Conservation (phyloP, 1,140 invertebrate genomes). For the Lanistes nyassanus region DNA sequence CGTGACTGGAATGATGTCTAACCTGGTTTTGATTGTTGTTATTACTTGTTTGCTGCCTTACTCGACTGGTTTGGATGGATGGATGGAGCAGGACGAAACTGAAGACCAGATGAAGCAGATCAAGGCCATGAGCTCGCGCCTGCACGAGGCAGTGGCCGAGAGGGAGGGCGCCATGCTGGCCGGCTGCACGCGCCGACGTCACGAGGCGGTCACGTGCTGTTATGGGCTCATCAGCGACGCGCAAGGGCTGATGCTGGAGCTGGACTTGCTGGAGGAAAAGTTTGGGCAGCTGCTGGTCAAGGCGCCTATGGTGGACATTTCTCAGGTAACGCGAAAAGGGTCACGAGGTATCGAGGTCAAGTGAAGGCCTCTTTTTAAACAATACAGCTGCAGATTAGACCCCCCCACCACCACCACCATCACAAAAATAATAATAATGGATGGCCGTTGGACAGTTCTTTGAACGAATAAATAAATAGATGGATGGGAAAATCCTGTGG, state of each 20-base stretch:
- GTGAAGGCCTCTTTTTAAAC: too few relatives aligned
- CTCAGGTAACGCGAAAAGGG: too few relatives aligned
- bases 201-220: conserved; percentile 31
- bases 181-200: conserved; percentile 13
- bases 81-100: conserved; percentile 26
- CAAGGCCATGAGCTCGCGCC: conserved; percentile 23
- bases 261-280: conserved; percentile 33
- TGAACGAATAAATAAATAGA: too few relatives aligned
- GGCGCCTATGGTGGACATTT: conserved; percentile 18
- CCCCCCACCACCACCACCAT: too few relatives aligned
- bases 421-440: too few relatives aligned
- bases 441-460: too few relatives aligned
- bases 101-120: conserved; percentile 34
- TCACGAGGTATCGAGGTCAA: too few relatives aligned
- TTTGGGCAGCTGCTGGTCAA: conserved; percentile 20
- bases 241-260: conserved; percentile 24
- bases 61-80: neutral
- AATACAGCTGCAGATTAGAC: too few relatives aligned
- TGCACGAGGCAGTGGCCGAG: conserved; percentile 28
- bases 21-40: too few relatives aligned
- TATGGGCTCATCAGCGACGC: conserved; percentile 27
- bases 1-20: too few relatives aligned
- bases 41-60: too few relatives aligned
- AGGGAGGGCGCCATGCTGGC: conserved; percentile 25
- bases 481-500: too few relatives aligned